Percentiles rank a stretch among this genome's conserved stretches.
phyloP scores from a whole-genome alignment of 2,797 vertebrate species.

The Myotis findleyi region DNA sequence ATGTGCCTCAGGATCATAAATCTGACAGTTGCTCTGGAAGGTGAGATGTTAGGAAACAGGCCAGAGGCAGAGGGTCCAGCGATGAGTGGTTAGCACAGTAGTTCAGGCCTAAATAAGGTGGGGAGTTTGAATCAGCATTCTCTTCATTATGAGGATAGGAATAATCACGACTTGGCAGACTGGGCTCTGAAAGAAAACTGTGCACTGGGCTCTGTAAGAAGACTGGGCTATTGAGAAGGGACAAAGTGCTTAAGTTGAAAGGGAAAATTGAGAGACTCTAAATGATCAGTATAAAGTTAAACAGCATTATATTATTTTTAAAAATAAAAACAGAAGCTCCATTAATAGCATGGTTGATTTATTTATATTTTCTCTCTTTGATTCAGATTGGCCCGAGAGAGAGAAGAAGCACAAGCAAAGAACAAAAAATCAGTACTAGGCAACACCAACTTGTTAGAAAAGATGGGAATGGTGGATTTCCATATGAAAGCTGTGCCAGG shows the following conservation, averaged over 20 bases:
- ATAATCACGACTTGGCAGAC: not conserved
- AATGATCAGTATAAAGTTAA: not conserved
- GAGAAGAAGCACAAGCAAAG: constrained; percentile 86
- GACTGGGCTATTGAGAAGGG: not conserved
- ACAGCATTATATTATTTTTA: not conserved
- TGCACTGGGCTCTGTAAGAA: too few species aligned
- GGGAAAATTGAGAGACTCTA: not conserved
- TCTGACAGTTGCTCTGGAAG: not conserved
- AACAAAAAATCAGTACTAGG: constrained; percentile 76
- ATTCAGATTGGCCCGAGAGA: constrained; percentile 92
- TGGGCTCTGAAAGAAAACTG: not conserved
- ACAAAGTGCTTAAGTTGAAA: not conserved
- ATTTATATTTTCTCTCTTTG: constrained; percentile 54
- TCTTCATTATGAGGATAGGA: not conserved
- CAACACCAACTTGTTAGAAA: constrained; percentile 88
- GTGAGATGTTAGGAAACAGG: not conserved
- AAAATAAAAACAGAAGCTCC: not conserved
- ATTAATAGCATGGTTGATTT: not conserved
- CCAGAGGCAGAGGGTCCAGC: not conserved
- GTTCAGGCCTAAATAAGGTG: not conserved
- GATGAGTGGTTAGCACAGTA: not conserved
- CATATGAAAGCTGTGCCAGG: constrained; percentile 97
- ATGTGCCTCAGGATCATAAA: not conserved
- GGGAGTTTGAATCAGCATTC: not conserved
- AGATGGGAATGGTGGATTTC: constrained; percentile 91